A percentile compares a stretch with the other conserved stretches of the same genome.
Evolutionary conservation across 2,888 invertebrate species (phyloP).

Genomic region (Ophioninae sp.): DNA sequence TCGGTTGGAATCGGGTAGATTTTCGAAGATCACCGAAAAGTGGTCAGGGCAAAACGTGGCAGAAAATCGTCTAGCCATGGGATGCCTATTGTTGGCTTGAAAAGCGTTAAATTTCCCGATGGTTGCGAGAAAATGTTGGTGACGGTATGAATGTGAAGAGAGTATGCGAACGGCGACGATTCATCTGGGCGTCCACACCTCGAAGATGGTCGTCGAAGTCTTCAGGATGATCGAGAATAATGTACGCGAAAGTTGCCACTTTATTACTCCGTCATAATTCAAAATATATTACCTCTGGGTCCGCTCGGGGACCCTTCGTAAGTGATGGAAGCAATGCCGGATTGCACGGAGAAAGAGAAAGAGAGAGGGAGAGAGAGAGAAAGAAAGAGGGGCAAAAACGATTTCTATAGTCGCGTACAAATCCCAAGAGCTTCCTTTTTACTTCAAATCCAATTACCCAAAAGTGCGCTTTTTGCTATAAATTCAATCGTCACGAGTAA

Average conservation of each 20-base stretch:
- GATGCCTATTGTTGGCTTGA: constrained; percentile 63
- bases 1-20: background rate
- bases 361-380: background rate
- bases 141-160: constrained; percentile 43
- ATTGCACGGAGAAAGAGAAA: background rate
- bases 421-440: constrained; percentile 12
- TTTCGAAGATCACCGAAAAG: background rate
- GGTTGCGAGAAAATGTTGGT: constrained; percentile 51
- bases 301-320: constrained; percentile 5
- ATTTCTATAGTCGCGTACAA: constrained; percentile 8
- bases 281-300: constrained; percentile 49
- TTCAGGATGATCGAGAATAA: constrained; percentile 45
- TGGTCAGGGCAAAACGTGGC: constrained; percentile 58
- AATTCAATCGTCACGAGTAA: constrained; percentile 2
- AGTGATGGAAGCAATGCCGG: background rate
- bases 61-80: constrained; percentile 65
- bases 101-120: constrained; percentile 64
- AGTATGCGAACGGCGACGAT: constrained; percentile 35
- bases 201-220: constrained; percentile 26
- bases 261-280: constrained; percentile 65
- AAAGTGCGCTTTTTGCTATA: background rate
- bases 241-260: constrained; percentile 52
- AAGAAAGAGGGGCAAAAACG: background rate
- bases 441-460: background rate
- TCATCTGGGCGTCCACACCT: constrained; percentile 36